Conservation (phyloP, 1,140 invertebrate species). For the Tachypleus tridentatus region DNA sequence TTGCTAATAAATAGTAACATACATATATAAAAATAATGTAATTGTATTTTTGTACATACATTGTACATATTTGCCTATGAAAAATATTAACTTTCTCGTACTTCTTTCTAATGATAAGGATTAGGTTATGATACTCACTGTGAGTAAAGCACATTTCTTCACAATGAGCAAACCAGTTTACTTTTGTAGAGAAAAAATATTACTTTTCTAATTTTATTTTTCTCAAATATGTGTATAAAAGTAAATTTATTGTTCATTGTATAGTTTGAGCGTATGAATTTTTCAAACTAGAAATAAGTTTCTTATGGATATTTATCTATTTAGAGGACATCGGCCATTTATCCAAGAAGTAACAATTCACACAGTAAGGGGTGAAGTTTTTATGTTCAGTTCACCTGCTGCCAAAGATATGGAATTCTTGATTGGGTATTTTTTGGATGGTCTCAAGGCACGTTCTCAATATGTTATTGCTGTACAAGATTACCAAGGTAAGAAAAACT, state of each 20-base stretch:
- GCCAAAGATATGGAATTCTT: constrained; percentile 95
- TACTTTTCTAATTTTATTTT: not conserved
- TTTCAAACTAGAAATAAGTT: not conserved
- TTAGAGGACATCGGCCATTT: constrained; percentile 76
- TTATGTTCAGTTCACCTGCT: constrained; percentile 97
- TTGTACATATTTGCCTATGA: too few relatives aligned
- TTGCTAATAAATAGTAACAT: too few relatives aligned
- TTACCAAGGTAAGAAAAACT: constrained; percentile 53
- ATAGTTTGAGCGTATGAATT: constrained; percentile 9
- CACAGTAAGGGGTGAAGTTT: constrained; percentile 93
- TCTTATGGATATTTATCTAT: constrained; percentile 10
- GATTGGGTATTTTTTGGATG: constrained; percentile 94
- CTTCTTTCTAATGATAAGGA: too few relatives aligned
- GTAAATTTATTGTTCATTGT: constrained; percentile 1
- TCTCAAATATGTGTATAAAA: not conserved
- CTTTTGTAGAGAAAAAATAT: too few relatives aligned
- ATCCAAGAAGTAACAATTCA: constrained; percentile 90
- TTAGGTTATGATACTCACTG: too few relatives aligned
- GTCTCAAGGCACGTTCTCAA: constrained; percentile 89
- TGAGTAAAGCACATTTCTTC: not conserved
- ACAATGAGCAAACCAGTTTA: not conserved
- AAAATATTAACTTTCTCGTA: too few relatives aligned
- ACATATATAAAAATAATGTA: too few relatives aligned
- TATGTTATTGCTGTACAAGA: constrained; percentile 93
- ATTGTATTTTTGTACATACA: too few relatives aligned